A percentile compares a stretch with the other conserved stretches of the same genome.
Conservation (phyloP, 2,888 invertebrate species). For the Bellardia pandia region DNA sequence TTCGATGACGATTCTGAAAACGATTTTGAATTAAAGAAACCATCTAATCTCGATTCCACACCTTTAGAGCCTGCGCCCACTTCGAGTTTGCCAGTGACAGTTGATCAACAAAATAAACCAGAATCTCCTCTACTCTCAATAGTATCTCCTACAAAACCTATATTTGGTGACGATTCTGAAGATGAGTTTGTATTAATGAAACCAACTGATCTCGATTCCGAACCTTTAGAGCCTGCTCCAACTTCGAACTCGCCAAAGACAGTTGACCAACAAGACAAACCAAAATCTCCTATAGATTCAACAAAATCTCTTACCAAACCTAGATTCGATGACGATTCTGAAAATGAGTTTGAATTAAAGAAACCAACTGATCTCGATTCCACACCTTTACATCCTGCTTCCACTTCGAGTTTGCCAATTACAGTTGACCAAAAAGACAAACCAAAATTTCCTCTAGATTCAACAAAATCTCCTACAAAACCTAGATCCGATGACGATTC, state of each 20-base stretch:
- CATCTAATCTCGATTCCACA: neutral
- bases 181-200: neutral
- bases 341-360: neutral
- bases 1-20: neutral
- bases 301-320: neutral
- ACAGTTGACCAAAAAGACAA: neutral
- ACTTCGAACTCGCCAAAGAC: neutral
- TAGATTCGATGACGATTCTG: neutral
- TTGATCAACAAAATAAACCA: constrained; percentile 1
- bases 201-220: neutral
- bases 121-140: constrained; percentile 13
- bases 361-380: neutral
- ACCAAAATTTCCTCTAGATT: constrained; percentile 8
- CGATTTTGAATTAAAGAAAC: neutral
- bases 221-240: too few relatives aligned
- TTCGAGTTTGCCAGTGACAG: neutral
- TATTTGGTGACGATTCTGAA: constrained; percentile 8
- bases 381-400: neutral
- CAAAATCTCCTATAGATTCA: constrained; percentile 26
- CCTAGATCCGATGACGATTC: neutral
- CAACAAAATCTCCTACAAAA: neutral
- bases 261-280: neutral
- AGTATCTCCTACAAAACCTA: constrained; percentile 1
- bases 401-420: neutral
- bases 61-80: too few relatives aligned